Conservation (phyloP, 64 coral and sea anemone species). For the Porites australiensis region DNA sequence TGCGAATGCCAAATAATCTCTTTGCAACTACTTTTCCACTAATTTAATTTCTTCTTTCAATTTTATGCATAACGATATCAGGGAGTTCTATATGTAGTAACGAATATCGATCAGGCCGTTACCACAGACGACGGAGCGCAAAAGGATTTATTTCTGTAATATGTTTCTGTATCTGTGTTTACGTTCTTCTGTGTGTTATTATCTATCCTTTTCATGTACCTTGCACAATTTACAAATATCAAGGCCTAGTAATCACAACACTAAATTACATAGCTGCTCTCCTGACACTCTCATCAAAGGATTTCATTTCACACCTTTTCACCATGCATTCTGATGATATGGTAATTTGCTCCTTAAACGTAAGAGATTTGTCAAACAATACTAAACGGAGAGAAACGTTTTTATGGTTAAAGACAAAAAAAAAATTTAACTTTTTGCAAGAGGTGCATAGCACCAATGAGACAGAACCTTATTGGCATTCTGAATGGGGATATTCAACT, state of each 20-base stretch:
- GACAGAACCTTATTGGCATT: too few species aligned
- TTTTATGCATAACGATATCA: too few species aligned
- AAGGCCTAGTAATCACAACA: neutral
- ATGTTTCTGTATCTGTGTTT: neutral
- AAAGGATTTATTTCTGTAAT: neutral
- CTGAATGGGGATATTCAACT: too few species aligned
- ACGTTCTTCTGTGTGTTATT: neutral
- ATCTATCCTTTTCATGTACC: neutral
- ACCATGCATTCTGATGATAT: constrained; percentile 2
- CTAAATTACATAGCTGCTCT: too few species aligned
- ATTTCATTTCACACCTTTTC: neutral
- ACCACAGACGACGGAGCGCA: neutral
- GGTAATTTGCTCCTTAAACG: constrained; percentile 2
- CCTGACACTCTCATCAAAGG: too few species aligned
- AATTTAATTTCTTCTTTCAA: neutral
- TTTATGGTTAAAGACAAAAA: constrained; percentile 7
- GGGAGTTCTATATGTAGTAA: too few species aligned
- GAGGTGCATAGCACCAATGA: constrained; percentile 36
- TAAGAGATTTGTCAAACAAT: too few species aligned
- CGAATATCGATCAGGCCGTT: neutral
- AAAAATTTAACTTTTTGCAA: neutral
- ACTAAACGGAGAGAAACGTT: too few species aligned
- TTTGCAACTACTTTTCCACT: neutral
- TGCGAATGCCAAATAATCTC: neutral
- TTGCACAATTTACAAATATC: neutral